Base-by-base conservation (phyloP, 2,797 vertebrate genomes). In the Sciaenops ocellatus region DNA sequence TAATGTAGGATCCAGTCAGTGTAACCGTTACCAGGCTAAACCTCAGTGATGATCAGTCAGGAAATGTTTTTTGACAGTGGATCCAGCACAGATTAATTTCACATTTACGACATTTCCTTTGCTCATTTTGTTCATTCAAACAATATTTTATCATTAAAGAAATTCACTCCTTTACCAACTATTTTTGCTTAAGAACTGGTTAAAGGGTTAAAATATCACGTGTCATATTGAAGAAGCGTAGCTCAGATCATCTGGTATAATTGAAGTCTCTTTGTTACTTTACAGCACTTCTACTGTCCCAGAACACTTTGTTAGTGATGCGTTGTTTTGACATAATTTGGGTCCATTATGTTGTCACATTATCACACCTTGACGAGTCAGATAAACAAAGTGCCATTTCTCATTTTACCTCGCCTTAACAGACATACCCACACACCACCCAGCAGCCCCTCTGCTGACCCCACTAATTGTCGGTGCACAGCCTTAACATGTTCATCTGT, bases 401-500 rank as follows among this genome's bases (percentile, higher is more conserved):
- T 47, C 48, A 38, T 2, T 55, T 81, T 60, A 54, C 28, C 13
- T 47, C 59, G 61, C 26, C 11, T 59, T 22, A 22, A 15, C 3
- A 11, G 13, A 51, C 30, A 54, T 8, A 26, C 56, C 52, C 38
- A 55, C 13, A 34, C 51, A 44, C 28, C 13, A 6, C 11, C 24
- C 46, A 42, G 4, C 24, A 48, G 8, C 0, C 67, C 30, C 3
- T 0, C 42, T 26, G 5, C 28, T 41, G 59, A 67, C 48, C 55
- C 50, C 28, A 7, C 6, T 30, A 12, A 22, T 3, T 1, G n/a
- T 12, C 1, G 0, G 16, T 15, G 26, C 57, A 48, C 44, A 6
- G 82, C 63, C 15, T 5, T 8, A 54, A 85, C 90, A 59, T 81
- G 90, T 90, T 76, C 1, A 6, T 24, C 12, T 42, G 18, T 77